These are phyloP conservation scores for Helleia helle DNA, from an alignment of 2,888 invertebrate species.

Conservation along the genomic window DNA sequence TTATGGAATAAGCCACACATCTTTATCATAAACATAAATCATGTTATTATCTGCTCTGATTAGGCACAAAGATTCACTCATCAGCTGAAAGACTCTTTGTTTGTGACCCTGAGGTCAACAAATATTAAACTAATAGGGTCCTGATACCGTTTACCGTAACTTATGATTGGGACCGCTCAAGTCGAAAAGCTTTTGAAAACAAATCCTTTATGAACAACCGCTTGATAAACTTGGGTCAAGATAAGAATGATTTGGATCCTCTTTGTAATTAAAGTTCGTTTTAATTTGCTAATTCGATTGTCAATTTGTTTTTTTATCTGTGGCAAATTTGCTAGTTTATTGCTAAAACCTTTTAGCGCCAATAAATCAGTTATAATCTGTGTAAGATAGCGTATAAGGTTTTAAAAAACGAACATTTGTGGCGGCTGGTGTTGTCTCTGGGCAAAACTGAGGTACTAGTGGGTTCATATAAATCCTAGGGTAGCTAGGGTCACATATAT, in stretches of 20 bases:
- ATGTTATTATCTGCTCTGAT: slow-evolving; percentile 54
- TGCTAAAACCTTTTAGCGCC: no score
- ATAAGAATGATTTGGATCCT: slow-evolving; percentile 1
- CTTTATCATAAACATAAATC: slow-evolving; percentile 56
- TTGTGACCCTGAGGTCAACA: slow-evolving; percentile 38
- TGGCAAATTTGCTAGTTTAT: not conserved
- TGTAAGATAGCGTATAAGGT: no score
- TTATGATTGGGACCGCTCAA: not conserved
- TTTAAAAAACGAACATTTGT: no score
- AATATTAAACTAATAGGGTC: slow-evolving; percentile 36
- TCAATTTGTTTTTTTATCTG: no score
- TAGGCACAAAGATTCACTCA: slow-evolving; percentile 43
- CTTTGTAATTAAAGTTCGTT: not conserved
- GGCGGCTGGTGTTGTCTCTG: no score
- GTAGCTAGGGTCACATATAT: no score
- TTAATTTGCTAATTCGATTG: not conserved
- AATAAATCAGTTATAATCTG: no score
- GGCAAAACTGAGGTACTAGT: no score
- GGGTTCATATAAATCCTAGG: no score
- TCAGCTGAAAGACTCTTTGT: slow-evolving; percentile 34
- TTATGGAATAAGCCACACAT: no score
- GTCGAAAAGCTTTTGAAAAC: slow-evolving; percentile 1
- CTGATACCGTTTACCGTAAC: not conserved
- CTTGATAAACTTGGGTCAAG: slow-evolving; percentile 7
- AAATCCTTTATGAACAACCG: slow-evolving; percentile 4